Conservation (phyloP, 1,140 invertebrate genomes). For the Tetramorium simillimum region DNA sequence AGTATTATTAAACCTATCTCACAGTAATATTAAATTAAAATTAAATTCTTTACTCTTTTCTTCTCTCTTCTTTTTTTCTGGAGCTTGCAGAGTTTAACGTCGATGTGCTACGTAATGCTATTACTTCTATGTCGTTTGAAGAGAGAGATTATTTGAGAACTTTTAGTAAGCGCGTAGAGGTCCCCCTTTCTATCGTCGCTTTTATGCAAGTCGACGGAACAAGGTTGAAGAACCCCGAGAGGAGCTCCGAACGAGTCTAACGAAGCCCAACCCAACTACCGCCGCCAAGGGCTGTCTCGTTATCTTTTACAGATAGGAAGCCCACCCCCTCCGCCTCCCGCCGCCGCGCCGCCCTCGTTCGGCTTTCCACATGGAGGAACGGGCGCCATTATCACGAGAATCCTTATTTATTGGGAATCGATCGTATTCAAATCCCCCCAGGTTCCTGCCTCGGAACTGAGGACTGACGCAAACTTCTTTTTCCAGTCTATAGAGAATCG, state of each 20-base stretch:
- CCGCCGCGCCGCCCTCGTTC: constrained; percentile 47
- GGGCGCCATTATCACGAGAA: constrained; percentile 78
- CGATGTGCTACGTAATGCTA: constrained; percentile 4
- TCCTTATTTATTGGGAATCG: constrained; percentile 82
- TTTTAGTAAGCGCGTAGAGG: constrained; percentile 22
- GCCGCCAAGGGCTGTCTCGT: constrained; percentile 77
- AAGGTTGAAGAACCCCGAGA: constrained; percentile 66
- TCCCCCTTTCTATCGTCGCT: constrained; percentile 12
- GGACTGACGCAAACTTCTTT: constrained; percentile 62
- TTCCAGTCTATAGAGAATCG: constrained; percentile 50
- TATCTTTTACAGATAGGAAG: constrained; percentile 78
- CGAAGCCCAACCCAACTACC: constrained; percentile 75
- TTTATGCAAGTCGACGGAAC: constrained; percentile 59
- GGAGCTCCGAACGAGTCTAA: constrained; percentile 67
- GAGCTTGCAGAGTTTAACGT: background rate
- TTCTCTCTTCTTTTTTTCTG: background rate
- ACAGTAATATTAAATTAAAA: background rate
- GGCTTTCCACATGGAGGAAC: constrained; percentile 70
- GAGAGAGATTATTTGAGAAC: constrained; percentile 37
- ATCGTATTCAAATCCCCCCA: constrained; percentile 79
- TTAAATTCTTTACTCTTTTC: background rate
- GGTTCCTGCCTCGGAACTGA: constrained; percentile 41
- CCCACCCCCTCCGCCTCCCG: constrained; percentile 45
- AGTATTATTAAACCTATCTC: background rate
- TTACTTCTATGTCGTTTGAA: constrained; percentile 2